Percentiles rank a stretch among this genome's conserved stretches.
Evolutionary conservation across 2,888 invertebrate species (phyloP).

Genomic region (Acleris literana): DNA sequence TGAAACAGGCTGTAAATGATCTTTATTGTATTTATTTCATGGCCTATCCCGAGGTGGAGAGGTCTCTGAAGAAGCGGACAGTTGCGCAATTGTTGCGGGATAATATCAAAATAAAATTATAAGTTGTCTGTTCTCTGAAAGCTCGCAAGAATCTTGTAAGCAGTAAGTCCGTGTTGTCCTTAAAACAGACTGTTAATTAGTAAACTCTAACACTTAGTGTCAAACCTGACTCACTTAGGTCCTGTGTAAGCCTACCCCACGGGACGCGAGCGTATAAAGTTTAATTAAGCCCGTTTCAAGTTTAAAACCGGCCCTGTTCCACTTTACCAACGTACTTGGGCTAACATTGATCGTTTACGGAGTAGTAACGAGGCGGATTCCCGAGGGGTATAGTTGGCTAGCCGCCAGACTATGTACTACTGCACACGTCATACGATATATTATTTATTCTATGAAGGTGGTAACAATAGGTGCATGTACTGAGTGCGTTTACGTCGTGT

Average conservation of each 20-base stretch:
- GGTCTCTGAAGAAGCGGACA: too few relatives aligned
- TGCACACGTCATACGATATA: conserved; percentile 6
- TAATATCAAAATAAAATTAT: too few relatives aligned
- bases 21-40: too few relatives aligned
- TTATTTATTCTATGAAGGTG: background rate
- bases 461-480: background rate
- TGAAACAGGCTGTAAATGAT: too few relatives aligned
- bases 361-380: conserved; percentile 21
- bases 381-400: conserved; percentile 21
- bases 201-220: too few relatives aligned
- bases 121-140: too few relatives aligned
- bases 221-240: too few relatives aligned
- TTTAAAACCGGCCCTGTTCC: conserved; percentile 9
- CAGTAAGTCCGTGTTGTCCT: too few relatives aligned
- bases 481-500: background rate
- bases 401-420: conserved; percentile 16
- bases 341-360: conserved; percentile 18
- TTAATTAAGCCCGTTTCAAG: conserved; percentile 4
- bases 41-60: too few relatives aligned
- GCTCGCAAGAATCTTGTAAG: too few relatives aligned
- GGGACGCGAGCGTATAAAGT: background rate
- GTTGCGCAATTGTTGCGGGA: too few relatives aligned
- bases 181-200: too few relatives aligned
- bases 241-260: background rate
- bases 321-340: conserved; percentile 11